Base-by-base conservation (phyloP, 1,140 invertebrate genomes). In the Lepidurus couesii region DNA sequence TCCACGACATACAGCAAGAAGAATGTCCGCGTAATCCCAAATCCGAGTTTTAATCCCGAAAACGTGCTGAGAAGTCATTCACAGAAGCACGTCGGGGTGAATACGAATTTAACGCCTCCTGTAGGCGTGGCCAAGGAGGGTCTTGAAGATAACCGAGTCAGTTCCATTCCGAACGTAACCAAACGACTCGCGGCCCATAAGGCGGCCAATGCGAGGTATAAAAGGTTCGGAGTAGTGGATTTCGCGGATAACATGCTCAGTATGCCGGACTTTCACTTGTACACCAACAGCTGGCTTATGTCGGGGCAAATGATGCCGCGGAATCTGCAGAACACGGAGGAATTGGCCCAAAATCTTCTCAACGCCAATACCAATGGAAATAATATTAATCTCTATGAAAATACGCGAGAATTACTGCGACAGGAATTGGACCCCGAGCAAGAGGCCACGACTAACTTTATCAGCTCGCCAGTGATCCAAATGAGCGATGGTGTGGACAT, bases 401-500 rank as follows among this genome's bases (percentile, higher is more conserved):
- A 65, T 16, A 65, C 53, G 53, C 53, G 53, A 3, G 53, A 65
- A 16, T 65, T 65, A 21, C 53, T 65, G 53, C 53, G 53, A 65
- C 53, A 65, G 13, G 53, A 65, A 1, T 21, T 13, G 53, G 53
- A 65, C 7, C 16, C 53, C 6, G 53, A 65, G 53, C 16, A 65
- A 65, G 53, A 65, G 16, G 21, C 16, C 53, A 65, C 53, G 8
- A 65, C 53, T 0, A 65, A 65, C 53, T 65, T 65, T 65, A 21
- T 65, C 13, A 65, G 53, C 75, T 53, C 74, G 13, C 79, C 76
- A 78, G 53, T 24, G 77, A 77, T 44, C 45, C 75, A 83, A 34
- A 6, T 9, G n/a, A 75, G 75, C 43, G 74, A 24, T 75, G 81
- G 43, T 84, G 83, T 88, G 7, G 91, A 92, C 85, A 89, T 93